A percentile compares a stretch with the other conserved stretches of the same genome.
phyloP scores from a whole-genome alignment of 30 jellyfish, hydroid and myxozoan species.

The Aurelia sp. region DNA sequence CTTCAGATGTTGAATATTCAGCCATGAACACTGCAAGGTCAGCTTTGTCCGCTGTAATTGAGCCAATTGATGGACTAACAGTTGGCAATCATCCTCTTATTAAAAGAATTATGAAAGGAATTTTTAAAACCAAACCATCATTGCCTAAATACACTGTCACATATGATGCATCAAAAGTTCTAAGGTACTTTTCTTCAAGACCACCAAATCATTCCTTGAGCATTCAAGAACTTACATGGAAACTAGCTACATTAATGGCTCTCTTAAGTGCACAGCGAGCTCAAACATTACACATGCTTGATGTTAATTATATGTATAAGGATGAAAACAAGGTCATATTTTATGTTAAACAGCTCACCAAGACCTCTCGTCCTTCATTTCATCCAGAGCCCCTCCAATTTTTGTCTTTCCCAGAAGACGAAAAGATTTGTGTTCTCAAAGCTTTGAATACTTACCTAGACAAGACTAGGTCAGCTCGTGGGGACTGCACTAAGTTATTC shows the following conservation, averaged over 20 bases:
- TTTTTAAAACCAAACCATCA: conserved; percentile 45
- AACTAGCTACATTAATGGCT: conserved; percentile 13
- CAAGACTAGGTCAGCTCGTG: conserved; percentile 19
- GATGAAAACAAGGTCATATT: too few species aligned
- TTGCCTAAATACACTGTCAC: conserved; percentile 11
- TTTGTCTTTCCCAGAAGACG: conserved; percentile 28
- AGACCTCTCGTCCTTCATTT: conserved; percentile 33
- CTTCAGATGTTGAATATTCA: conserved; percentile 33
- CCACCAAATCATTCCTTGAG: conserved; percentile 15
- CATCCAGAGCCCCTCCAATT: conserved; percentile 41
- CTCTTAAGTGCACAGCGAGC: conserved; percentile 14
- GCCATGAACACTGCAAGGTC: conserved; percentile 50
- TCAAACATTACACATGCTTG: conserved; percentile 1
- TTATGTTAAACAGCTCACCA: conserved; percentile 3
- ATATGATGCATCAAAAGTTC: background rate
- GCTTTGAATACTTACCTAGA: conserved; percentile 33
- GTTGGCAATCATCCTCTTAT: conserved; percentile 21
- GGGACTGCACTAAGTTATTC: conserved; percentile 29
- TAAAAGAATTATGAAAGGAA: conserved; percentile 32
- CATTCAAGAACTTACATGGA: conserved; percentile 39
- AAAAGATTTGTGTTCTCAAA: conserved; percentile 16
- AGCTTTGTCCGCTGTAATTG: conserved; percentile 26
- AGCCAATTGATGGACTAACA: conserved; percentile 40
- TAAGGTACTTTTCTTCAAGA: conserved; percentile 33
- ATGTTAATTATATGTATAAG: background rate